Base-by-base conservation (phyloP, 2,888 invertebrate genomes). In the Eretmocerus hayati region DNA sequence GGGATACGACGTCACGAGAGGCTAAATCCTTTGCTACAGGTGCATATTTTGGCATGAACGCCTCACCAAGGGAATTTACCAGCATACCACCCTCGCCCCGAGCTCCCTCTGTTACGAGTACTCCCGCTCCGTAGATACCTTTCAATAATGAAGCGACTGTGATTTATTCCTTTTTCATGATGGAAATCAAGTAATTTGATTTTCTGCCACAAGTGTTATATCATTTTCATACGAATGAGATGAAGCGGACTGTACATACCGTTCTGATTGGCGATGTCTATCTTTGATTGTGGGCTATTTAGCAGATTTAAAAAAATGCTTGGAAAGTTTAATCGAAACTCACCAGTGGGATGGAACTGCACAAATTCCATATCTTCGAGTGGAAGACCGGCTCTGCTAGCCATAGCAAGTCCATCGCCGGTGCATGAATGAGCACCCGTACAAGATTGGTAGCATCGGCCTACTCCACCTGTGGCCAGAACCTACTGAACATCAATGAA, bases 371-470 rank as follows among this genome's bases (percentile, higher is more conserved):
- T 83, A 74, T 99, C 99, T 72, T 96, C 87, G 67, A 87, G 86
- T 56, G 90, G 90, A 32, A 99, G 77, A 13, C 93, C 93, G 48
- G 95, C 96, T 52, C 97, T 81, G 18, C 90, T 82, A 1, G 88
- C 84, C 86, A 99, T 90, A 9, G 93, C 97, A 13, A 86, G 91
- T 46, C 97, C 97, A 72, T 97, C 96, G 43, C 94, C 95, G 0
- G 97, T 99, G 72, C 94, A 96, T 0, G 96, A 90, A 75, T 99
- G 97, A 8, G 97, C 99, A 0, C 92, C 93, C 2, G 97, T 99
- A 72, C 95, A 96, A n/a, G 95, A 95, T 78, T 96, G 95, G 76
- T 86, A 99, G 54, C 63, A 63, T 48, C 69, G 61, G 38, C 60
- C 68, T 5, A 62, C 59, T 20, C 68, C 68, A 2, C 68, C 68